Percentiles rank a stretch among this genome's conserved stretches.
phyloP scores from a whole-genome alignment of 53 echinoderm and acorn worm genomes.

The Crossaster papposus region DNA sequence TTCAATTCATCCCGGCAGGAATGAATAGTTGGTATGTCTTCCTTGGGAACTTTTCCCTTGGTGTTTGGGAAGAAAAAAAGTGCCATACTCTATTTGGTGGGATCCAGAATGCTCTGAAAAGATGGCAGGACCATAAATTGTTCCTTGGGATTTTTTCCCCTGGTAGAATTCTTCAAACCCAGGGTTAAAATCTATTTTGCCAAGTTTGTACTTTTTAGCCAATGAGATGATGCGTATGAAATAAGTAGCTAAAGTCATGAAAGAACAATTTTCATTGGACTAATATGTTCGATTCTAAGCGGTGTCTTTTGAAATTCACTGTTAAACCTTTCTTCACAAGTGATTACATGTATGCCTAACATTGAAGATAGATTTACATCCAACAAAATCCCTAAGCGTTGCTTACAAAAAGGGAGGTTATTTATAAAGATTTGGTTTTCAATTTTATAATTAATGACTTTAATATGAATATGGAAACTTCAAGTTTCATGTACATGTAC shows the following conservation, averaged over 20 bases:
- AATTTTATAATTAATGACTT: neutral
- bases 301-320: too few relatives aligned
- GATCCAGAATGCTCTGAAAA: neutral
- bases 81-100: neutral
- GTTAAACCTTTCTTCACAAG: too few relatives aligned
- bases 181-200: neutral
- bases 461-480: neutral
- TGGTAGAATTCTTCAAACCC: neutral
- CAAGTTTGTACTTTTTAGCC: neutral
- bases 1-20: slow-evolving; percentile 16
- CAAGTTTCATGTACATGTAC: neutral
- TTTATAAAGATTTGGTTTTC: neutral
- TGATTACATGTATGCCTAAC: too few relatives aligned
- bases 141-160: neutral
- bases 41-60: neutral
- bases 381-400: too few relatives aligned
- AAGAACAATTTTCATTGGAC: neutral
- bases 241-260: neutral
- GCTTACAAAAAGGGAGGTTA: neutral
- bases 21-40: neutral
- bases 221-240: neutral
- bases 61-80: neutral
- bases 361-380: too few relatives aligned
- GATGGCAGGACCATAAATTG: neutral
- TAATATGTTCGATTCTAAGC: neutral